phyloP scores from a whole-genome alignment of 1,140 invertebrate species.

The Leguminivora glycinivorella region DNA sequence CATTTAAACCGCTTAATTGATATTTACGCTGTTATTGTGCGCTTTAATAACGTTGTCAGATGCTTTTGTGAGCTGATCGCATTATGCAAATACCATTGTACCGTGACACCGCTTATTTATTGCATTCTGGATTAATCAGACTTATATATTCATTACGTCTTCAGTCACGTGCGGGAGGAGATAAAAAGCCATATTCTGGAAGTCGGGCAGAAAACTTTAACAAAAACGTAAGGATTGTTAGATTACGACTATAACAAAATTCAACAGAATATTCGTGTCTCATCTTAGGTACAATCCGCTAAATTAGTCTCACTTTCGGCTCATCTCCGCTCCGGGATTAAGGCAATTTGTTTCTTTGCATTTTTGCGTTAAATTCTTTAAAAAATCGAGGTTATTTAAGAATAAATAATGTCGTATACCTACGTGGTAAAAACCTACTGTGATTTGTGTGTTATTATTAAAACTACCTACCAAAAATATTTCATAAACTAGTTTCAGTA shows the following conservation, averaged over 20 bases:
- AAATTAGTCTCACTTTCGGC: neutral
- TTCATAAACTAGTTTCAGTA: no score
- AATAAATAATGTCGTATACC: no score
- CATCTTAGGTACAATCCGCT: neutral
- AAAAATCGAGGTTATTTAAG: no score
- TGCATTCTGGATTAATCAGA: constrained; percentile 26
- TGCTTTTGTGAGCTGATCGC: constrained; percentile 21
- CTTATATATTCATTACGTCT: constrained; percentile 21
- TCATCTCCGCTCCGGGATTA: no score
- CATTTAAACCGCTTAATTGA: constrained; percentile 26
- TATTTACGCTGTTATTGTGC: constrained; percentile 27
- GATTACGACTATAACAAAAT: neutral
- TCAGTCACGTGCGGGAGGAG: constrained; percentile 14
- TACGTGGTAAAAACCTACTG: no score
- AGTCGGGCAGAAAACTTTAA: neutral
- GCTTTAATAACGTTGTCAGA: constrained; percentile 21
- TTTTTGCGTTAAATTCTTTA: no score
- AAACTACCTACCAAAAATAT: no score
- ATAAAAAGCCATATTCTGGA: neutral
- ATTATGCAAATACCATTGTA: constrained; percentile 19
- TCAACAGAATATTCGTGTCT: neutral
- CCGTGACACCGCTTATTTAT: constrained; percentile 20
- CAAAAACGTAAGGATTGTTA: neutral
- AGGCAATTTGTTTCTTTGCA: no score
- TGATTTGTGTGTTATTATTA: no score